Base-by-base conservation (phyloP, 2,113 vertebrate species). In the Anhinga rufa region DNA sequence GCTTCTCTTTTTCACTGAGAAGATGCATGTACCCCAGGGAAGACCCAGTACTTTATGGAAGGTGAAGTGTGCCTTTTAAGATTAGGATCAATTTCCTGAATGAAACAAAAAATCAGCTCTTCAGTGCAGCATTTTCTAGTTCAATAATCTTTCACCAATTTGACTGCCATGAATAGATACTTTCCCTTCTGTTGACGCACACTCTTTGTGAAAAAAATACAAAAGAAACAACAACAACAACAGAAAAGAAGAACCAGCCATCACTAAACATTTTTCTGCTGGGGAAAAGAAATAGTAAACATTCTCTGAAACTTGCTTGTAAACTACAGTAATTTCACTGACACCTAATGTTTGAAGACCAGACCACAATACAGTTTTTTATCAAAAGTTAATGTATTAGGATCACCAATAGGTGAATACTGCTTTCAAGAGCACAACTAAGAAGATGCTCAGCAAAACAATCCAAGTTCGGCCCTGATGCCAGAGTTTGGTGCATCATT, bases 21-120 rank as follows among this genome's bases (percentile, higher is more conserved):
- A 83, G 20, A 80, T 32, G 29, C 20, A n/a, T 1, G 4, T 36
- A 75, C 4, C 9, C 17, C 29, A 36, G 7, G 0, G 1, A 18
- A 87, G 31, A 38, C 24, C 86, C 69, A 88, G 29, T 21, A n/a
- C 28, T 54, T 79, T 15, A 70, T 7, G 10, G n/a, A 65, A 55
- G 12, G 14, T 44, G 42, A 95, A 92, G 34, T 85, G 34, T 85
- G 29, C 31, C 82, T 79, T 58, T 76, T 44, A 83, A 86, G 26
- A 81, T 61, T 31, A 90, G 22, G 17, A 76, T 58, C n/a, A 65
- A 51, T 61, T 82, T 86, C 85, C 69, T 86, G 42, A 78, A 90
- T 17, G 4, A 91, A 90, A 83, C 15, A 20, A 87, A 76, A 36
- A 72, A 68, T 55, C 49, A 42, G 31, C 57, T 82, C 46, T 65